Evolutionary conservation across 2,797 vertebrate genomes (phyloP).

Genomic region (Acipenser ruthenus): DNA sequence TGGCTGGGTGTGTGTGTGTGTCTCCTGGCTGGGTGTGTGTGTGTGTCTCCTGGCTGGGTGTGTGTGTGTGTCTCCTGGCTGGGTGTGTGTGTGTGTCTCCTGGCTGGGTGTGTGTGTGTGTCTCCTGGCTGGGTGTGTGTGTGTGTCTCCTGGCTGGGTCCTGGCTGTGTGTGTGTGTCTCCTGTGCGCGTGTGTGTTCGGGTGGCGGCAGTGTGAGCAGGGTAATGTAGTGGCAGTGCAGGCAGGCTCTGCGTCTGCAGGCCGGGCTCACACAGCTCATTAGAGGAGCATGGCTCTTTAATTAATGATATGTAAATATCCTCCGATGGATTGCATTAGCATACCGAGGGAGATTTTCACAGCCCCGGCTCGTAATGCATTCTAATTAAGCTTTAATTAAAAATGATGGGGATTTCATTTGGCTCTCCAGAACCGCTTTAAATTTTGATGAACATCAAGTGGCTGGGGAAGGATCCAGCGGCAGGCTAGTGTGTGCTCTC

Average conservation of each 20-base stretch:
- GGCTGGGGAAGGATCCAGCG: conserved; percentile 12
- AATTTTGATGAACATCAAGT: conserved; percentile 29
- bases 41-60: background rate
- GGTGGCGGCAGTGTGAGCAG: conserved; percentile 22
- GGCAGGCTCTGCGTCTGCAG: conserved; percentile 33
- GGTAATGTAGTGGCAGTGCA: conserved; percentile 17
- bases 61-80: background rate
- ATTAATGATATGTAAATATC: conserved; percentile 78
- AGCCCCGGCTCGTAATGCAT: conserved; percentile 63
- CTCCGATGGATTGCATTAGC: conserved; percentile 67
- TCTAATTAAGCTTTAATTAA: conserved; percentile 85
- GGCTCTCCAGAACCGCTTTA: conserved; percentile 25
- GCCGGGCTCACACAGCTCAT: conserved; percentile 42
- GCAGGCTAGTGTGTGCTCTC: background rate
- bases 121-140: background rate
- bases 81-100: background rate
- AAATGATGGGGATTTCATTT: conserved; percentile 55
- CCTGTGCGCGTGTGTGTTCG: conserved; percentile 3
- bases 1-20: too few relatives aligned
- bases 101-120: background rate
- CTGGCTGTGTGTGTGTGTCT: background rate
- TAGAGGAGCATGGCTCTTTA: conserved; percentile 58
- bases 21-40: background rate
- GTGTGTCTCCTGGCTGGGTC: background rate
- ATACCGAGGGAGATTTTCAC: conserved; percentile 51